phyloP scores from a whole-genome alignment of 2,797 vertebrate species.

The Pangasius larnaudii region DNA sequence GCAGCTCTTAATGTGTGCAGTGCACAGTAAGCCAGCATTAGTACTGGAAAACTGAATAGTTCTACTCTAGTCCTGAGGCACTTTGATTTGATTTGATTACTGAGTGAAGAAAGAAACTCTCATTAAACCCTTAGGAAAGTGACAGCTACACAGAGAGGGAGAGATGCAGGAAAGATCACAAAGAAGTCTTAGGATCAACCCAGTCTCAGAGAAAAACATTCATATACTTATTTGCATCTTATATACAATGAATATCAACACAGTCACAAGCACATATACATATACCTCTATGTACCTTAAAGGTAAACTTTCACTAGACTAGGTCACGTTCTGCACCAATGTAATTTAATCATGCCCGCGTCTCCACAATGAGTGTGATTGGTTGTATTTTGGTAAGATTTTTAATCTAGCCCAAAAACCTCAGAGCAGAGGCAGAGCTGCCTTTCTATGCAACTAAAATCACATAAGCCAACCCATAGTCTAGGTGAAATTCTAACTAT shows the following conservation, averaged over 20 bases:
- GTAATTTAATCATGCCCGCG: not conserved
- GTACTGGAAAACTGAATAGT: not conserved
- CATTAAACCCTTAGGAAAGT: not conserved
- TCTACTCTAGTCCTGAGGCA: not conserved
- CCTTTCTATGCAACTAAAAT: not conserved
- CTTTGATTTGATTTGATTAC: not conserved
- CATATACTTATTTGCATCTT: not conserved
- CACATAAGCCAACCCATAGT: not conserved
- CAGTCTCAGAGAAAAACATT: not conserved
- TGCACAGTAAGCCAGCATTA: not conserved
- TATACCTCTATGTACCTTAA: not conserved
- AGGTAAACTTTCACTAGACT: not conserved
- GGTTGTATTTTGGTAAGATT: too few relatives aligned
- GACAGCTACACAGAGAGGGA: not conserved
- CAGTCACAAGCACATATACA: too few relatives aligned
- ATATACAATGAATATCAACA: too few relatives aligned
- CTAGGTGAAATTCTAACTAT: not conserved
- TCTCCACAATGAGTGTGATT: not conserved
- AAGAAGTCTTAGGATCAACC: not conserved
- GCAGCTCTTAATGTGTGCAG: not conserved
- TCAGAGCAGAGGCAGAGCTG: too few relatives aligned
- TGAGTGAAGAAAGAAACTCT: slow-evolving; percentile 8
- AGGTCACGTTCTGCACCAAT: not conserved
- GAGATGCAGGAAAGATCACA: not conserved
- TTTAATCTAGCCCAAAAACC: too few relatives aligned